Evolutionary conservation across 2,888 invertebrate genomes (phyloP).

Genomic region (Dioctria linearis): DNA sequence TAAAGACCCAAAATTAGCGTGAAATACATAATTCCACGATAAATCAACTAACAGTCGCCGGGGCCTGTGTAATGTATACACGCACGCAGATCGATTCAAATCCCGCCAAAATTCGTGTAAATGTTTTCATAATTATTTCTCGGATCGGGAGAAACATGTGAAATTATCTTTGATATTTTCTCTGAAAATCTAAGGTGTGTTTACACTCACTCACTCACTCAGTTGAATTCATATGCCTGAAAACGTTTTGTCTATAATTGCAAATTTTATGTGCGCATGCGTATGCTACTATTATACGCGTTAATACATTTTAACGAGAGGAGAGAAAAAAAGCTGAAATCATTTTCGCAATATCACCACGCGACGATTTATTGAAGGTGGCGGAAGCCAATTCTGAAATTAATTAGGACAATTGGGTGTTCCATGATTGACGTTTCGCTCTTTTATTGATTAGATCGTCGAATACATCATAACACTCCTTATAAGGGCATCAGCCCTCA

Average conservation of each 20-base stretch:
- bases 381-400: slow-evolving; percentile 36
- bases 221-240: neutral
- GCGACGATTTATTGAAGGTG: slow-evolving; percentile 5
- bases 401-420: slow-evolving; percentile 46
- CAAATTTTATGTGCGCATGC: slow-evolving; percentile 37
- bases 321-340: slow-evolving; percentile 4
- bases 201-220: slow-evolving; percentile 8
- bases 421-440: slow-evolving; percentile 37
- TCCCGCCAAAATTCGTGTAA: neutral
- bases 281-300: neutral
- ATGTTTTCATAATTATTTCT: neutral
- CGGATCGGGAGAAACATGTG: neutral
- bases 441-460: slow-evolving; percentile 13
- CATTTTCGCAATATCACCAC: neutral
- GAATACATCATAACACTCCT: slow-evolving; percentile 20
- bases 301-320: neutral
- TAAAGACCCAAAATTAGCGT: slow-evolving; percentile 47
- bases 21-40: slow-evolving; percentile 34
- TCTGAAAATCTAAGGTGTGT: slow-evolving; percentile 22
- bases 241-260: slow-evolving; percentile 31
- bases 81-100: neutral
- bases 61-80: neutral
- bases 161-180: neutral
- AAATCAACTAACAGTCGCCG: slow-evolving; percentile 26
- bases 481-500: too few relatives aligned